Evolutionary conservation across 2,888 invertebrate species (phyloP), one percentile per base, ranked within the genome.

Genomic region (Heteromyza rotundicornis): DNA sequence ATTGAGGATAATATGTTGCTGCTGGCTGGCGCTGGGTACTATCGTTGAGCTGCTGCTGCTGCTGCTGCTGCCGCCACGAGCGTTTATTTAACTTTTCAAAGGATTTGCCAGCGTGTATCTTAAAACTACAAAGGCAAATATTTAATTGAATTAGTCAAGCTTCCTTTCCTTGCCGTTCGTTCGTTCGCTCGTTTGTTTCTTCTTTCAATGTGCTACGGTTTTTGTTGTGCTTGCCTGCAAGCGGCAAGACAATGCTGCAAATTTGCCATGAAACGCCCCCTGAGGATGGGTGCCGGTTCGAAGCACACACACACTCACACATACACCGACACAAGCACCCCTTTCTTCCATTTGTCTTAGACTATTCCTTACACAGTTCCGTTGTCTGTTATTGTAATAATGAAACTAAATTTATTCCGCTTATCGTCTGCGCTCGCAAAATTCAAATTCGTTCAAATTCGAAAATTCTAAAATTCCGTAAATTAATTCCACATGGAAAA

Each of bases 141-240:
- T 74, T 74, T 74, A 74, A 74, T 74, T 74, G 75, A 74, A 74
- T 74, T 74, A 74, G 74, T 74, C 75, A 74, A 75, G 74, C 70
- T 63, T 69, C 71, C 70, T 70, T 73, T 72, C 73, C 27, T 27
- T 5, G 10, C 27, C 10, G 27, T 27, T 7, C 7, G 27, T 27
- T 27, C 10, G 27, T 27, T 10, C 10, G 27, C 10, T 10, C 27
- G 10, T 27, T 10, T 27, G 27, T 27, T 10, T 27, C 10, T 27
- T 27, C 7, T 7, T 10, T 27, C 7, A 27, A 5, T 27, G 27
- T 10, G 27, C 10, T 27, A 27, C 7, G 16, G 3, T 14, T 8
- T 24, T 27, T 14, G 17, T 50, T 50, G 17, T 14, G 35, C 7
- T n/a, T 44, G 44, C 44, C 5, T 44, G 17, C 27, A 24, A 40